Percentiles rank a stretch among this genome's conserved stretches.
Conservation (phyloP, 2,113 vertebrate species). For the Propithecus coquereli region DNA sequence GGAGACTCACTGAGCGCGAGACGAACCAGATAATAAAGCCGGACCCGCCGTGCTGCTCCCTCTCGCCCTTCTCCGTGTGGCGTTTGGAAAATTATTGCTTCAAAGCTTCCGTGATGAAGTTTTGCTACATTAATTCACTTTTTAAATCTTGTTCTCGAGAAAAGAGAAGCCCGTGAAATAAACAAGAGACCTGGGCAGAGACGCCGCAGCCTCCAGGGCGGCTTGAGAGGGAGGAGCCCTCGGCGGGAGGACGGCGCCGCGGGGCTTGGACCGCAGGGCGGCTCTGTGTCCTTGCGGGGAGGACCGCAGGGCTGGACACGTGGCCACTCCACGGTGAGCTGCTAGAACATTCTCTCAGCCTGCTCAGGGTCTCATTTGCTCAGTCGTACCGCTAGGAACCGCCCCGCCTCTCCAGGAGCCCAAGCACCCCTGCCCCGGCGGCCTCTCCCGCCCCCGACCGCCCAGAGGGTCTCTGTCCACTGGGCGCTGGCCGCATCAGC, state of each 20-base stretch:
- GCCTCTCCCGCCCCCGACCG: not conserved
- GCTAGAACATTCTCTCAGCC: not conserved
- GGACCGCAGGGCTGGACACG: rapidly evolving
- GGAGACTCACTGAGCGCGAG: not conserved
- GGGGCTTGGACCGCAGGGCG: rapidly evolving
- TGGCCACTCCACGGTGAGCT: not conserved
- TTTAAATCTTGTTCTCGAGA: not conserved
- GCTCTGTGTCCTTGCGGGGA: not conserved
- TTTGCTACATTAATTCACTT: not conserved
- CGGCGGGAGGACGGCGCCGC: rapidly evolving
- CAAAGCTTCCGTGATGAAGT: not conserved
- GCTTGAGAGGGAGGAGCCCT: not conserved
- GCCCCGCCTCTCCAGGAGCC: rapidly evolving
- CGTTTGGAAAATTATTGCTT: not conserved
- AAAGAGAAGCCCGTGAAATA: not conserved
- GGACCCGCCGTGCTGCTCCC: rapidly evolving
- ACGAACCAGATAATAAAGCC: not conserved
- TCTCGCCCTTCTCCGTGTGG: not conserved
- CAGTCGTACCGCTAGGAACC: too few species aligned
- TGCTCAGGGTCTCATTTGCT: not conserved
- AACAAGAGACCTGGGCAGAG: not conserved
- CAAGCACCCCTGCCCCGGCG: not conserved
- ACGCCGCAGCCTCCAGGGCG: rapidly evolving
- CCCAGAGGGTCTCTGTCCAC: not conserved
- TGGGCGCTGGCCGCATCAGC: rapidly evolving